A percentile compares a stretch with the other conserved stretches of the same genome.
These are phyloP conservation scores for Hyles euphorbiae DNA, from an alignment of 1,140 invertebrate genomes.

Conservation along the genomic window DNA sequence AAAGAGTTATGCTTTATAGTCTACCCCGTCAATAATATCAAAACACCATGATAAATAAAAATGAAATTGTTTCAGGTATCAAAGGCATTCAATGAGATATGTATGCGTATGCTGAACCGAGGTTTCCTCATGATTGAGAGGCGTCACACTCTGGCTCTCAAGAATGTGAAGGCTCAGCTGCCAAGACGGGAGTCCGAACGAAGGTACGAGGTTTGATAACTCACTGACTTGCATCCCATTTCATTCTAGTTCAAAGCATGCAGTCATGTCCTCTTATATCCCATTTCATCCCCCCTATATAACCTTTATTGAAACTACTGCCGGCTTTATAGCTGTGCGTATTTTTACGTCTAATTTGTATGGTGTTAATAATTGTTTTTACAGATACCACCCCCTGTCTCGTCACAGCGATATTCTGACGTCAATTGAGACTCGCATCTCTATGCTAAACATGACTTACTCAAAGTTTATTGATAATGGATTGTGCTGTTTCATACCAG, in stretches of 20 bases:
- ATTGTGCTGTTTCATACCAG: constrained; percentile 94
- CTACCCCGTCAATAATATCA: too few relatives aligned
- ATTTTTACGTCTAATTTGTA: not conserved
- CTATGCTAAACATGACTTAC: constrained; percentile 94
- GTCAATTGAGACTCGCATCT: constrained; percentile 92
- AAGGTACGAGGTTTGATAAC: constrained; percentile 59
- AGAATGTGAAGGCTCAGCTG: constrained; percentile 87
- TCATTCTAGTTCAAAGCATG: too few relatives aligned
- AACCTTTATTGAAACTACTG: too few relatives aligned
- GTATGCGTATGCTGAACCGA: constrained; percentile 85
- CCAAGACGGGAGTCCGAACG: constrained; percentile 93
- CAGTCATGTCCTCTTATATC: too few relatives aligned
- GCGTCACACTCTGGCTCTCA: constrained; percentile 84
- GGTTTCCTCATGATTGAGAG: constrained; percentile 89
- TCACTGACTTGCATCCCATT: too few relatives aligned
- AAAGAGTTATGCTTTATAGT: too few relatives aligned
- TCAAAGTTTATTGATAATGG: constrained; percentile 89
- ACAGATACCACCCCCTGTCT: constrained; percentile 85
- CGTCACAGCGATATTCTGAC: constrained; percentile 92
- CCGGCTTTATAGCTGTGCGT: too few relatives aligned
- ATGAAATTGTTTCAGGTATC: constrained; percentile 81
- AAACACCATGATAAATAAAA: too few relatives aligned
- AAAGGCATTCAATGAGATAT: constrained; percentile 84
- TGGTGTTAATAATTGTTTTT: constrained; percentile 17
- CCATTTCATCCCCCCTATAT: too few relatives aligned